Base-by-base conservation (phyloP, 2,113 vertebrate species). In the Nothobranchius furzeri region DNA sequence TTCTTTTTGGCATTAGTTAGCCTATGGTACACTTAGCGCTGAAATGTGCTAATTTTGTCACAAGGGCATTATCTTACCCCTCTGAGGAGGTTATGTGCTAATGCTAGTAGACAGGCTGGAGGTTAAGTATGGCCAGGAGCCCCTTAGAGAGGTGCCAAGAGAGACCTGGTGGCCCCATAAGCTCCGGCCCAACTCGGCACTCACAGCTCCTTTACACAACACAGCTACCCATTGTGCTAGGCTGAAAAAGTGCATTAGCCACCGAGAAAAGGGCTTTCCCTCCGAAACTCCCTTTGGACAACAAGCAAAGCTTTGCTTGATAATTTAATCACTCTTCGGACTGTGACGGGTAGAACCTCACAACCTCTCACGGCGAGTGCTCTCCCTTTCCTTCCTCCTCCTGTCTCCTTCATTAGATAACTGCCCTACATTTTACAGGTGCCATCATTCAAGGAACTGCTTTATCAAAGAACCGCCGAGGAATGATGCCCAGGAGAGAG, bases 381-480 rank as follows among this genome's bases (percentile, higher is more conserved):
- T 30, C 56, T 66, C 60, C 60, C 61, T 55, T 67, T 70, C 68
- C 66, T 76, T 51, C 61, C 43, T 70, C 64, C 25, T 45, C 61
- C 80, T 40, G 5, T 78, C 75, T 85, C 79, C 70, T 88, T 78
- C 83, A 85, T 89, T 88, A 90, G 87, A 76, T 86, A 88, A 89
- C 81, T 67, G 83, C 25, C 62, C 85, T 84, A 88, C 84, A 88
- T 89, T 84, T 83, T 81, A 86, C 76, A 58, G 67, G 84, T 86
- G 83, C 73, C 56, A 61, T 87, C 86, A 88, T 84, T 86, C 76
- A 20, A 20, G 1, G 20, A 20, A 20, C 76, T 2, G 40, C 45
- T 42, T 85, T 88, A 89, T 89, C 81, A 91, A 79, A 90, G 86
- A 85, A 88, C 88, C 87, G 87, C 81, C 81, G 82, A 88, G 76